Evolutionary conservation across 2,113 vertebrate species (phyloP), one percentile per base, ranked within the genome.

Genomic region (Psilopogon haemacephalus): DNA sequence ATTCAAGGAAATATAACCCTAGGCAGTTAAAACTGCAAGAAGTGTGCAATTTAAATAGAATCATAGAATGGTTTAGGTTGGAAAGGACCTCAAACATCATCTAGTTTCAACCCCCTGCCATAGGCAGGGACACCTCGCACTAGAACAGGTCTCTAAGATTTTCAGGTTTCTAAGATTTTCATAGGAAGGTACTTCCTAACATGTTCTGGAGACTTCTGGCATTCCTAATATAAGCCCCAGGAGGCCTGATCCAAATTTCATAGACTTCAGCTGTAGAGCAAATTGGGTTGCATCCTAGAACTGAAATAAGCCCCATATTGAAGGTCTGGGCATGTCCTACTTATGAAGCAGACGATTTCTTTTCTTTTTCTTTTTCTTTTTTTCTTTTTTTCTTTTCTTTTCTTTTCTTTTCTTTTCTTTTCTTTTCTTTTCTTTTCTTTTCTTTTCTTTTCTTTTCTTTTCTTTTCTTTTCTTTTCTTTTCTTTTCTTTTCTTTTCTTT

Each of bases 241-340:
- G 0, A 37, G 56, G 32, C 44, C 28, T 69, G 48, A 72, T 60
- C 30, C 26, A 87, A 42, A 56, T 68, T 33, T 86, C 8, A 9
- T 27, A 48, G 26, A 54, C 20, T 55, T 54, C 19, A 62, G 6
- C 37, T 44, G 20, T 13, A n/a, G 67, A 86, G 33, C 12, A 20
- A 40, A 33, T 2, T 59, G 59, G 9, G 28, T 62, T 27, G 28
- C 35, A 32, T 59, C 28, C 33, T 37, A 6, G 18, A 18, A n/a
- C 30, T 65, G 38, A 62, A 71, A 38, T 30, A 86, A 37, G 20
- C 54, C 62, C 52, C 1, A 0, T 40, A n/a, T 0, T 0, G 1
- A 92, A 82, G 55, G 15, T 18, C 24, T 70, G 16, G 17, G 7
- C 13, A 4, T 8, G 33, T 76, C 32, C 38, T 79, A 42, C 37